Evolutionary conservation across 2,888 invertebrate species (phyloP).

Genomic region (Scaptomyza caliginosa): DNA sequence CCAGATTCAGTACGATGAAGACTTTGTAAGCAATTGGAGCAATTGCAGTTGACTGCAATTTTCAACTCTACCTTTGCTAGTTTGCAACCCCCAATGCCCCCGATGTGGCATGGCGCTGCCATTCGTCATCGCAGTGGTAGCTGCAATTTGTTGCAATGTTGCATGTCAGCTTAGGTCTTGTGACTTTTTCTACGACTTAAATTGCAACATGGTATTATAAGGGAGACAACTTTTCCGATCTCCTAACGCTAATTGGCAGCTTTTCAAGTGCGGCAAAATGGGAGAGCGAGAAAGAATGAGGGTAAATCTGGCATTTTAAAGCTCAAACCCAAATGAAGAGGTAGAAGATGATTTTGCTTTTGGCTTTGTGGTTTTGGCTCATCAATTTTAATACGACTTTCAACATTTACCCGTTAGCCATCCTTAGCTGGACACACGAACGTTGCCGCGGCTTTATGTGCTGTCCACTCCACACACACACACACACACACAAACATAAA

Average conservation of each 20-base stretch:
- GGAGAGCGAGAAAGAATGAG: no score
- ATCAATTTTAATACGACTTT: slow-evolving; percentile 68
- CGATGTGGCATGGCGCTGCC: slow-evolving; percentile 12
- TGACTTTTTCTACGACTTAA: neutral
- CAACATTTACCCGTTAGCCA: slow-evolving; percentile 43
- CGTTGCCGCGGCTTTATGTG: slow-evolving; percentile 45
- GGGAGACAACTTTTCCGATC: slow-evolving; percentile 56
- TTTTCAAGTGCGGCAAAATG: slow-evolving; percentile 16
- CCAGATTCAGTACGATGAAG: neutral
- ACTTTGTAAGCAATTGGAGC: slow-evolving; percentile 8
- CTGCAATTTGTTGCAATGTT: slow-evolving; percentile 77
- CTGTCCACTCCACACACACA: slow-evolving; percentile 59
- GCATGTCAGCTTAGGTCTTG: slow-evolving; percentile 70
- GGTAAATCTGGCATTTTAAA: slow-evolving; percentile 54
- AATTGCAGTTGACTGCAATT: slow-evolving; percentile 10
- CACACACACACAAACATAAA: slow-evolving; percentile 19
- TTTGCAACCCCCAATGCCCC: neutral
- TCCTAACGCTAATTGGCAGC: slow-evolving; percentile 69
- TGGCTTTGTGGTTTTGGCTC: slow-evolving; percentile 26
- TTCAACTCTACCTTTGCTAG: neutral
- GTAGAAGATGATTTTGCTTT: slow-evolving; percentile 15
- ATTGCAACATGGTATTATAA: slow-evolving; percentile 71
- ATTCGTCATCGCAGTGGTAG: slow-evolving; percentile 52
- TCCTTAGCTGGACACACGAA: slow-evolving; percentile 42
- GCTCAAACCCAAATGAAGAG: neutral